Conservation (phyloP, 2,113 vertebrate species). For the Rhombomys opimus region DNA sequence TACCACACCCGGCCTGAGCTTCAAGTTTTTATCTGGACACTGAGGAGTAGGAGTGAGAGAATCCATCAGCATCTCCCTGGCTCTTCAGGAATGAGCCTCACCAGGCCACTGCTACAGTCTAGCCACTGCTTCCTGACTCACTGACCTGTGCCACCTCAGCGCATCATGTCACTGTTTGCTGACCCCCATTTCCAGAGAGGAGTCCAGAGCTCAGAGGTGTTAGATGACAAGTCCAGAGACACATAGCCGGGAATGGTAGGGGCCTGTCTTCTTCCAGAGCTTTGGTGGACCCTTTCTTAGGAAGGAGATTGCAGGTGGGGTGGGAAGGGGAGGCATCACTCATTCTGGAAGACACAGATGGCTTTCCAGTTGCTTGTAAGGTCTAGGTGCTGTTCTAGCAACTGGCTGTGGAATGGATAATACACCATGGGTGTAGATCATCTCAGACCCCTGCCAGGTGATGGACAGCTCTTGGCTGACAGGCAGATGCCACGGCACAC, state of each 20-base stretch:
- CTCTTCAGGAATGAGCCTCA: not conserved
- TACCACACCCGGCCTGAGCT: not conserved
- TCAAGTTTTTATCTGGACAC: not conserved
- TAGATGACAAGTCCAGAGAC: not conserved
- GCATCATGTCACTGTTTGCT: not conserved
- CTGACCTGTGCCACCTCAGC: not conserved
- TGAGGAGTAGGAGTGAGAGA: not conserved
- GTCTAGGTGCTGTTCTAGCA: fast-evolving
- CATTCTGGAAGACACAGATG: not conserved
- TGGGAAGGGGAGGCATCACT: not conserved
- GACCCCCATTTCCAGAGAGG: not conserved
- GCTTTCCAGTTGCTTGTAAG: not conserved
- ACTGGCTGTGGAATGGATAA: not conserved
- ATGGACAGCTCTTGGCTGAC: not conserved
- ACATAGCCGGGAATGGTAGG: not conserved
- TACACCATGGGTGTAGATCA: not conserved
- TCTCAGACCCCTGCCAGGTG: not conserved
- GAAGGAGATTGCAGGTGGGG: too few species aligned
- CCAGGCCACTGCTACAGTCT: not conserved
- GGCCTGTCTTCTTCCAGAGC: not conserved
- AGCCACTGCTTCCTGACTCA: not conserved
- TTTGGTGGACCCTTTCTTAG: not conserved
- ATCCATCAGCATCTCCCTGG: not conserved
- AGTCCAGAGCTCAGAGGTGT: not conserved
- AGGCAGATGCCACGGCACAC: not conserved